A percentile compares a stretch with the other conserved stretches of the same genome.
Conservation (phyloP, 2,113 vertebrate species). For the Percopsis transmontana region DNA sequence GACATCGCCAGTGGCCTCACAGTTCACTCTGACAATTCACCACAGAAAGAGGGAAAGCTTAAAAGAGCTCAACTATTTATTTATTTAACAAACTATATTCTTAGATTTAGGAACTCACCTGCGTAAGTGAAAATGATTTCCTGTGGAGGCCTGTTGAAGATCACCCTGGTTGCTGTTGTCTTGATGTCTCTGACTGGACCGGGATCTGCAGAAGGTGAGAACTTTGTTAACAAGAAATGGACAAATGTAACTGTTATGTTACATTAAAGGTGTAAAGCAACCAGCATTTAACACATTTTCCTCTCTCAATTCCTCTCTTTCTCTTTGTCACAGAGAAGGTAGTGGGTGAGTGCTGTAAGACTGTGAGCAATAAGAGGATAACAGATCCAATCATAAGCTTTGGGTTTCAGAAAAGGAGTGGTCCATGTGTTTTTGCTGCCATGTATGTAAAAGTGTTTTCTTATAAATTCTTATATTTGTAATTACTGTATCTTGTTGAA, state of each 20-base stretch:
- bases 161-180: conserved; percentile 13
- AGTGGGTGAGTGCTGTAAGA: conserved; percentile 31
- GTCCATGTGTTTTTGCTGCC: conserved; percentile 40
- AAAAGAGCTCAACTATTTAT: no score
- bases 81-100: not conserved
- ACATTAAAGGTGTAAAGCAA: no score
- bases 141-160: conserved; percentile 19
- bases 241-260: not conserved
- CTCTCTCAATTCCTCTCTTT: no score
- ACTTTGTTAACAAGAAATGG: not conserved
- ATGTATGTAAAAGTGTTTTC: conserved; percentile 46
- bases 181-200: conserved; percentile 14
- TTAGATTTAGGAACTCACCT: not conserved
- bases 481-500: no score
- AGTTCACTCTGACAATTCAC: no score
- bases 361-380: not conserved
- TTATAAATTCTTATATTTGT: not conserved
- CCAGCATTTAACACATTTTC: no score
- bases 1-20: no score
- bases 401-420: not conserved
- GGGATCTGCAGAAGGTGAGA: conserved; percentile 31
- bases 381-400: conserved; percentile 18
- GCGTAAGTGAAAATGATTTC: conserved; percentile 34
- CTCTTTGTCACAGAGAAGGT: conserved; percentile 27
- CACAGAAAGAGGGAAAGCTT: no score